phyloP scores from a whole-genome alignment of 2,113 vertebrate genomes.

The Odontophorus gujanensis region DNA sequence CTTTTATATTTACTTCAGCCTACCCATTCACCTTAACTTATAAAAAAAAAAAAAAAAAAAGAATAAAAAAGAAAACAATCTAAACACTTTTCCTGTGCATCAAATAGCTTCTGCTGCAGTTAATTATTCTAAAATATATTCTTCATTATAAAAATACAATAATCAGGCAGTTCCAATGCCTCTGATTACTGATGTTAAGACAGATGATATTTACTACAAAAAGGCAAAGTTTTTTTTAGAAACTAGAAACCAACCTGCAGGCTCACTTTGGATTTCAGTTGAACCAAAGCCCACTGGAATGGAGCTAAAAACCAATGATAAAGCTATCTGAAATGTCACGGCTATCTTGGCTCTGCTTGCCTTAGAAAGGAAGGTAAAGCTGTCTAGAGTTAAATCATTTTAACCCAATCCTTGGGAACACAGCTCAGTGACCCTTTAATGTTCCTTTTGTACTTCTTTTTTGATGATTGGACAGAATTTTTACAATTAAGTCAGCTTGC shows the following conservation, averaged over 20 bases:
- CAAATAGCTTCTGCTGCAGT: background rate
- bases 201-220: background rate
- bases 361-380: background rate
- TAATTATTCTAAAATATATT: background rate
- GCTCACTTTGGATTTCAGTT: background rate
- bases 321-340: background rate
- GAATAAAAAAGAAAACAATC: background rate
- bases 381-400: background rate
- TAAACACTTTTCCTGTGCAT: background rate
- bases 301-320: background rate
- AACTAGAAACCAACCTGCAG: background rate
- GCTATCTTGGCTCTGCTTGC: background rate
- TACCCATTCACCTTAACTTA: constrained; percentile 27
- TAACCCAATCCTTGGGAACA: background rate
- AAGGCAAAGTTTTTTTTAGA: background rate
- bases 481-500: constrained; percentile 1
- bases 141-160: background rate
- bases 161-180: background rate
- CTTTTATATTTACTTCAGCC: constrained; percentile 55
- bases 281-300: background rate
- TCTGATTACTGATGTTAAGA: background rate
- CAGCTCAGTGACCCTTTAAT: background rate
- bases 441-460: constrained; percentile 1
- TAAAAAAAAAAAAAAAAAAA: background rate
- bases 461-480: background rate